Base-by-base conservation (phyloP, 2,888 invertebrate genomes). In the Nasonovia ribisnigri region DNA sequence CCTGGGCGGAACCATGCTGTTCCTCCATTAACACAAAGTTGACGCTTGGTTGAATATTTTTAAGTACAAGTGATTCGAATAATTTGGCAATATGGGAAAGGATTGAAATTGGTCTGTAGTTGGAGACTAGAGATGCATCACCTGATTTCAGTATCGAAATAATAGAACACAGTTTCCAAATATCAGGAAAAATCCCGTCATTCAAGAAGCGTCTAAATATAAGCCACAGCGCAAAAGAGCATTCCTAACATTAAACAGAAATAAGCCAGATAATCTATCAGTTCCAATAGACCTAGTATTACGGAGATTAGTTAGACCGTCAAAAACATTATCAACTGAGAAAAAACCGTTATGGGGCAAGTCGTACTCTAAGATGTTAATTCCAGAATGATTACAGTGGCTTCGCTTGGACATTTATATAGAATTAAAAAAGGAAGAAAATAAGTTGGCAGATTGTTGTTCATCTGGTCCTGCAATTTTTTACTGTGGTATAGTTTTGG, bases 1-100 rank as follows among this genome's bases (percentile, higher is more conserved):
- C 36, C 54, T 6, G 51, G 51, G n/a, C 24, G 36, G 54, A 88
- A n/a, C 54, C 54, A 36, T 51, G 88, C 13, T 88, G 36, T 88
- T 88, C 88, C 51, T 88, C 36, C 36, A 88, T 88, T 57, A 57
- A 36, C 20, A 88, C 4, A n/a, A 20, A 0, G 54, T 88, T 88
- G 24, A 51, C n/a, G 24, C n/a, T 51, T 88, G 88, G 51, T 88
- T 88, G 51, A 88, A 88, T 54, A n/a, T 88, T n/a, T n/a, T 54
- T n/a, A 48, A 88, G 51, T 36, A 88, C 16, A 5, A 88, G n/a
- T 5, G 51, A 88, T 88, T 51, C 36, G 4, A 48, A 88, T 48
- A 51, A 54, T 54, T 88, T 88, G 24, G 51, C n/a, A 51, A 88
- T 36, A 16, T 51, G 20, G 36, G 42, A 42, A 36, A 84, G 84